Percentiles rank a stretch among this genome's conserved stretches.
These are phyloP conservation scores for Heliconius nattereri DNA, from an alignment of 1,140 invertebrate genomes.

Conservation along the genomic window DNA sequence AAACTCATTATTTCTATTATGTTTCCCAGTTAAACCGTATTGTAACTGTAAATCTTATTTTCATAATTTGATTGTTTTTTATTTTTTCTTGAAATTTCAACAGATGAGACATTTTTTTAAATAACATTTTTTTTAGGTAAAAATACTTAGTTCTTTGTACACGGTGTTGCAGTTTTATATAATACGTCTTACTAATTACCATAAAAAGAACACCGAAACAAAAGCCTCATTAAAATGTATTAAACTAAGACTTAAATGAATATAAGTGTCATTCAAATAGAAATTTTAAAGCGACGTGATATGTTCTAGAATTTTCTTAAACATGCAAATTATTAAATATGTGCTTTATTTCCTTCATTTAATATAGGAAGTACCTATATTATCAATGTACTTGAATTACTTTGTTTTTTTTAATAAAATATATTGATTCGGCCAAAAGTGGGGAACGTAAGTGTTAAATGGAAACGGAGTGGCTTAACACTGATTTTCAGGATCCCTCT, in stretches of 20 bases:
- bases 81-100: too few species aligned
- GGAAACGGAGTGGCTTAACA: too few species aligned
- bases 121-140: not conserved
- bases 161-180: not conserved
- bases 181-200: slow-evolving; percentile 28
- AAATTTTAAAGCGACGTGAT: not conserved
- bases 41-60: too few species aligned
- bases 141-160: not conserved
- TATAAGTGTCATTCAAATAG: not conserved
- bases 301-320: not conserved
- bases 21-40: too few species aligned
- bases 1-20: too few species aligned
- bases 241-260: slow-evolving; percentile 1
- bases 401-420: too few species aligned
- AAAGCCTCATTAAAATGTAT: slow-evolving; percentile 35
- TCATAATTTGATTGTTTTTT: too few species aligned
- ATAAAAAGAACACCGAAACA: slow-evolving; percentile 30
- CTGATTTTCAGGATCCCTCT: too few species aligned
- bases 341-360: not conserved
- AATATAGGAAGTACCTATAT: not conserved
- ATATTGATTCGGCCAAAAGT: too few species aligned
- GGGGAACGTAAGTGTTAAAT: too few species aligned
- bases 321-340: not conserved
- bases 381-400: not conserved
- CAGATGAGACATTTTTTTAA: too few species aligned